These are phyloP conservation scores for Mionectes olivaceus DNA, from an alignment of 2,797 vertebrate species.

Conservation along the genomic window DNA sequence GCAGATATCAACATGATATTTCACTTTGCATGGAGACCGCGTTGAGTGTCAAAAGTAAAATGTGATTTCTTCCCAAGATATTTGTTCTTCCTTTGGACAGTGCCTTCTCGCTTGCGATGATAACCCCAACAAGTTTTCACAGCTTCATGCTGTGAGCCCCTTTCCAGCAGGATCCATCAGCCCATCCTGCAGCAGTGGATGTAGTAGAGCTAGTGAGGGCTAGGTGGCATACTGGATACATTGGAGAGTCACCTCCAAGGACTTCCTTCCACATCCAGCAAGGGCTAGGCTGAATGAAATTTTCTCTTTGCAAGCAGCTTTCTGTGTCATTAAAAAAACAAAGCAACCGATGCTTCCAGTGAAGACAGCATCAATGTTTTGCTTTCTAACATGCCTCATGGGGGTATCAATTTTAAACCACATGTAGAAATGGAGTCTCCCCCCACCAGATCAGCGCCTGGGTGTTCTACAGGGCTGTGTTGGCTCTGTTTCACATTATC, in stretches of 20 bases:
- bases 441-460: constrained; percentile 16
- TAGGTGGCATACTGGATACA: constrained; percentile 83
- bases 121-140: neutral
- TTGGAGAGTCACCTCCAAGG: constrained; percentile 65
- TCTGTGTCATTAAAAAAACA: constrained; percentile 67
- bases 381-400: constrained; percentile 67
- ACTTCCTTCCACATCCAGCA: constrained; percentile 39
- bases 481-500: constrained; percentile 40
- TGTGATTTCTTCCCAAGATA: neutral
- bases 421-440: constrained; percentile 57
- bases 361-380: constrained; percentile 72
- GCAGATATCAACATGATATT: neutral
- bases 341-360: constrained; percentile 55
- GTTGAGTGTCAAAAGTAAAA: neutral
- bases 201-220: constrained; percentile 71
- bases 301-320: constrained; percentile 64
- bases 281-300: constrained; percentile 60
- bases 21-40: neutral
- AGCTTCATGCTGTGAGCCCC: neutral
- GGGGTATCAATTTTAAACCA: constrained; percentile 65
- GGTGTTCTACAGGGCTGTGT: constrained; percentile 3
- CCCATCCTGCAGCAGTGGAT: neutral
- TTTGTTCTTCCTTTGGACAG: neutral
- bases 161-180: neutral
- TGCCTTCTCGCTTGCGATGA: neutral